Evolutionary conservation across 1,140 invertebrate species (phyloP), one percentile per base, ranked within the genome.

Genomic region (Drosophila ercepeae): DNA sequence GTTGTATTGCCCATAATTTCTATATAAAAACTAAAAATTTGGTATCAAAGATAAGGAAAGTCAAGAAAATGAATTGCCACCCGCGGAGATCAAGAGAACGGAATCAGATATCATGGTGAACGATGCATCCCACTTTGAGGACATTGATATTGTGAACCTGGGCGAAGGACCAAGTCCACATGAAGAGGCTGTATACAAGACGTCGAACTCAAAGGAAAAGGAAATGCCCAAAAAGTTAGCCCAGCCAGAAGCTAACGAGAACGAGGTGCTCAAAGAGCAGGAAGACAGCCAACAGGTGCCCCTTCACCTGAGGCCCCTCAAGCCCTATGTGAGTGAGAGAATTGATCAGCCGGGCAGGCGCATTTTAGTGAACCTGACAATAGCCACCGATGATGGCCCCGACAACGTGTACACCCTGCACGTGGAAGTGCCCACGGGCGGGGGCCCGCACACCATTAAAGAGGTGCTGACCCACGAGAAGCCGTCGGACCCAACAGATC

Each of bases 341-440:
- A 68, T 81, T 21, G 84, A 90, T 73, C 42, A 48, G 34, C 78
- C 81, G 3, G 59, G 73, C 8, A 90, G 77, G 16, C 77, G 90
- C 4, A 91, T 91, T 16, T 46, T 91, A 25, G 71, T 91, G 1
- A 91, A 91, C 64, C 45, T 91, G 41, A 90, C 90, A 4, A 91
- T 91, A 19, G 91, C 82, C 32, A 91, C 91, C 3, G 91, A 90
- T 53, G 83, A 79, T 50, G 90, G 72, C 19, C 78, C 61, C 23
- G 89, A 82, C 50, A 89, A 79, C n/a, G 52, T 91, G n/a, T 91
- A 91, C 50, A 90, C 86, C 0, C 52, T 91, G 7, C 90, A 91
- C 53, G 90, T 91, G 14, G 83, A 84, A 4, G 83, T 91, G 21
- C 91, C 91, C 14, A 78, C 73, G 0, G 89, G 81, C 14, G 76